Base-by-base conservation (phyloP, 2,797 vertebrate genomes). In the Eupleurogrammus muticus region DNA sequence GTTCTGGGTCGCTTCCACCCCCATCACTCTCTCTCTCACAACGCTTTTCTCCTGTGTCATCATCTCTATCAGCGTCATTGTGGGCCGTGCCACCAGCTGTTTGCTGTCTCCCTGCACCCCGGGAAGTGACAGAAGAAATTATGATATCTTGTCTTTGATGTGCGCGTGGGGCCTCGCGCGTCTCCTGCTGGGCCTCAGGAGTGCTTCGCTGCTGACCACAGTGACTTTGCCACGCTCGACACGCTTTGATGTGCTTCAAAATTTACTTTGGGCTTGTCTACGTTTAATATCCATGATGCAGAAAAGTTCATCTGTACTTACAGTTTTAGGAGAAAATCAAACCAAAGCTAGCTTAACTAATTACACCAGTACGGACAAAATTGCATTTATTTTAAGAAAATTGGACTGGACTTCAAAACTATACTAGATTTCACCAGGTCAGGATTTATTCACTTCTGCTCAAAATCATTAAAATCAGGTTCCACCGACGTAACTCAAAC, bases 71-170 rank as follows among this genome's bases (percentile, higher is more conserved):
- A 75, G 57, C 38, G 47, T 85, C 79, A 85, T 83, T 48, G 48
- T 60, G 66, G 77, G 79, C 69, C 63, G 23, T 38, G 50, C 84
- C 61, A 59, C 87, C 90, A 91, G 89, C 89, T 91, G 90, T 89
- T 88, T 86, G 76, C 83, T 68, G 73, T 89, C 88, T 79, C 73
- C 46, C 59, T 9, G 28, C 87, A 54, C 84, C 51, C 63, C 80
- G n/a, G 84, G 84, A 90, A 86, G 83, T 87, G 88, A 90, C 86
- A 89, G 73, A 75, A 81, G 77, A 88, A 80, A 83, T 84, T 2
- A 87, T 87, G 75, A 80, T 79, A 81, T 87, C 70, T 75, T 58
- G 67, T 74, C 52, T 56, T 47, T 70, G 60, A 52, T 60, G 66
- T 34, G 62, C 66, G 23, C 35, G 36, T 59, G 51, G 50, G 50